phyloP scores from a whole-genome alignment of 1,140 invertebrate genomes.

The Caenorhabditis brenneri region DNA sequence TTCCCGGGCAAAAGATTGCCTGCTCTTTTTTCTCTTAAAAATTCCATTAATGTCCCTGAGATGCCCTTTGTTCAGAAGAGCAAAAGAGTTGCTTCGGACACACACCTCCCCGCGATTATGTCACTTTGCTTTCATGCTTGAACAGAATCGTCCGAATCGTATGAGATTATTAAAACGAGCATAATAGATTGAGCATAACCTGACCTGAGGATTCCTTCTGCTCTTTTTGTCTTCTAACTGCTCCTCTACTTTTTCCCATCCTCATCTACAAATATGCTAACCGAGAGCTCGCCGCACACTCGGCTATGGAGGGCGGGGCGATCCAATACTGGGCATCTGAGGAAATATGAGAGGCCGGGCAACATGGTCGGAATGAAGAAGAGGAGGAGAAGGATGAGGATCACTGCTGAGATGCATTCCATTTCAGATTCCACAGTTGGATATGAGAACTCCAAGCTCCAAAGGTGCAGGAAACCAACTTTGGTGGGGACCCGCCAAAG shows the following conservation, averaged over 20 bases:
- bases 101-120: neutral
- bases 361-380: constrained; percentile 35
- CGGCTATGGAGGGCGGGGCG: neutral
- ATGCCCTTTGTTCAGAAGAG: neutral
- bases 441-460: neutral
- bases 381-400: constrained; percentile 19
- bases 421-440: constrained; percentile 12
- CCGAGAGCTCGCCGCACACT: constrained; percentile 9
- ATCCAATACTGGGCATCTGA: constrained; percentile 34
- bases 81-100: too few relatives aligned
- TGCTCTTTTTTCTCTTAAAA: constrained; percentile 7
- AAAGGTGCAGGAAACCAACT: neutral
- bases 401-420: constrained; percentile 34
- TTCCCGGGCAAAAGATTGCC: neutral
- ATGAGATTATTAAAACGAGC: constrained; percentile 37
- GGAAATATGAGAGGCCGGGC: constrained; percentile 11
- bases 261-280: constrained; percentile 23
- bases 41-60: constrained; percentile 13
- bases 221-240: neutral
- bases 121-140: constrained; percentile 32
- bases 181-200: constrained; percentile 41
- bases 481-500: neutral
- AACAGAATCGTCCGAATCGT: constrained; percentile 5
- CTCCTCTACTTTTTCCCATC: neutral
- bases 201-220: constrained; percentile 6